Base-by-base conservation (phyloP, 2,888 invertebrate species). In the Eupsilia transversa region DNA sequence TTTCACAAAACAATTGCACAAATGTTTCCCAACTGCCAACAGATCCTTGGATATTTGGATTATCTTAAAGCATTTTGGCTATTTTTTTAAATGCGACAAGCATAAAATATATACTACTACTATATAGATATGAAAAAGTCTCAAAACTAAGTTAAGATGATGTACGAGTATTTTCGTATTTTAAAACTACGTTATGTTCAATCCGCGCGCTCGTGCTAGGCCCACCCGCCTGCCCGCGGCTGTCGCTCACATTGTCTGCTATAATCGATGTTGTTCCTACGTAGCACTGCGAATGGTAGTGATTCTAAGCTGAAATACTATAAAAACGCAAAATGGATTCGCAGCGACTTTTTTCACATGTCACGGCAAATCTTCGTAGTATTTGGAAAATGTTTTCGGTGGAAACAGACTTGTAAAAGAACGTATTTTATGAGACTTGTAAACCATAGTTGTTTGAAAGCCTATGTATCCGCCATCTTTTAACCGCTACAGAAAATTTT, bases 211-310 rank as follows among this genome's bases (percentile, higher is more conserved):
- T 33, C 10, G 10, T n/a, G 2, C 10, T 6, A 20, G 56, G 12
- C 65, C 6, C 6, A 10, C 65, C n/a, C 17, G 43, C 17, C 38
- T 43, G 49, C 38, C 46, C 54, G 46, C 46, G 30, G 27, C 78
- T 46, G 54, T 65, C 60, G 10, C 20, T 12, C 12, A 38, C 65
- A 78, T 77, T 77, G 64, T 72, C 60, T 71, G 46, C 17, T 33
- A 23, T 41, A 72, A 74, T 80, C 59, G 52, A 79, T 74, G 46
- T 54, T 68, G 5, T 64, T 74, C 33, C 61, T 54, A 35, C 52
- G 5, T 41, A 46, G 14, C 7, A 59, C 33, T 35, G 38, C 4
- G n/a, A 69, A 33, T 7, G 12, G 23, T 38, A 76, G 33, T 33
- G 60, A 61, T 46, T 46, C n/a, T 59, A 30, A 59, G 27, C 41